Evolutionary conservation across 2,888 invertebrate genomes (phyloP).

Genomic region (Andrena praecox): DNA sequence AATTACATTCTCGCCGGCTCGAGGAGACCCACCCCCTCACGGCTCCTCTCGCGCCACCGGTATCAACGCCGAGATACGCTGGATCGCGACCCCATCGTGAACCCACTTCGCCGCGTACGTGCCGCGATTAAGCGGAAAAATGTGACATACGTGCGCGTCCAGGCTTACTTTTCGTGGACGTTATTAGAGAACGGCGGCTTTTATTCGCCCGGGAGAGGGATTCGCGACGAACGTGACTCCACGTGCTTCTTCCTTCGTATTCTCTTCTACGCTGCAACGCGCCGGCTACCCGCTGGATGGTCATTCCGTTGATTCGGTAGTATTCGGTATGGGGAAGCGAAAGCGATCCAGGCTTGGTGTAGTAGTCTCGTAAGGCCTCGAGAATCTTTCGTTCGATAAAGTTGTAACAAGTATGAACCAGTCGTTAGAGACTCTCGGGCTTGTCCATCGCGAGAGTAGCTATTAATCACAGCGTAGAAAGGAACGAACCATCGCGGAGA

Average conservation of each 20-base stretch:
- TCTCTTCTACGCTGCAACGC: background rate
- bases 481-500: conserved; percentile 29
- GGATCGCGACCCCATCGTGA: conserved; percentile 32
- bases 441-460: conserved; percentile 6
- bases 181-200: conserved; percentile 46
- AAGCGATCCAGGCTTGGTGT: too few species aligned
- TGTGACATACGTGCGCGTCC: conserved; percentile 60
- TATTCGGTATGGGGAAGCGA: background rate
- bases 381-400: background rate
- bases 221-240: conserved; percentile 52
- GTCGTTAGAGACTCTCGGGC: background rate
- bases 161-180: conserved; percentile 47
- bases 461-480: conserved; percentile 31
- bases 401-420: background rate
- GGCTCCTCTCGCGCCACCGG: conserved; percentile 39
- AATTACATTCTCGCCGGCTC: conserved; percentile 83
- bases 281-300: background rate
- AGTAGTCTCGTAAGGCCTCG: too few species aligned
- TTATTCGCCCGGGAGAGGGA: conserved; percentile 45
- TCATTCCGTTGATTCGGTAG: background rate
- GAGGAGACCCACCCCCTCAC: conserved; percentile 57
- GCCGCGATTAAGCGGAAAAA: conserved; percentile 68
- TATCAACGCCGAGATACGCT: conserved; percentile 51
- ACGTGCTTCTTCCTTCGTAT: conserved; percentile 2
- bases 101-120: conserved; percentile 52